Evolutionary conservation across 1,140 invertebrate genomes (phyloP).

Genomic region (Zaprionus ornatus): DNA sequence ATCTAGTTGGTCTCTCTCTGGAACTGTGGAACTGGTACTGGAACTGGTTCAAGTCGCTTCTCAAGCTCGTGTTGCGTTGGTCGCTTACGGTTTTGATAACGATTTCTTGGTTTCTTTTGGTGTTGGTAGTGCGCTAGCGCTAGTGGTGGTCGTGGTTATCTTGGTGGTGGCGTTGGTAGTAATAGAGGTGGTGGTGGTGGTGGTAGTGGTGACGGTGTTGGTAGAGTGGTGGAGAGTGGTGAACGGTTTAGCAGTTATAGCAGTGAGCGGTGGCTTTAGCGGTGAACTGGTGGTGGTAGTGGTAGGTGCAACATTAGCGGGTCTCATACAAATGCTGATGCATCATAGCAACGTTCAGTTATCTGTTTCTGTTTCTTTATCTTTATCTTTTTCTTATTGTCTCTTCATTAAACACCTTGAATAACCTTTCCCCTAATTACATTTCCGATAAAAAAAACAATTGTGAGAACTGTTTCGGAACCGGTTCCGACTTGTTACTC

Average conservation of each 20-base stretch:
- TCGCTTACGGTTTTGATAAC: slow-evolving; percentile 33
- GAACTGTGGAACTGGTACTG: slow-evolving; percentile 22
- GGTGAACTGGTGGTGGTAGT: slow-evolving; percentile 43
- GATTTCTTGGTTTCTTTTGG: slow-evolving; percentile 37
- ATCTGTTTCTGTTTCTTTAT: not conserved
- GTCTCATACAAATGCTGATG: slow-evolving; percentile 8
- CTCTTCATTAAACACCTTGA: not conserved
- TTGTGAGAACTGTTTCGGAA: not conserved
- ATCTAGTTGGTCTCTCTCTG: slow-evolving; percentile 18
- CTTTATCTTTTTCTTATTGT: not conserved
- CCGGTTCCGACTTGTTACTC: not conserved
- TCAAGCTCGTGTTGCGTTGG: slow-evolving; percentile 21
- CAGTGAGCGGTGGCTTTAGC: slow-evolving; percentile 55
- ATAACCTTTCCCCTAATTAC: not conserved
- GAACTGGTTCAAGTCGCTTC: slow-evolving; percentile 17
- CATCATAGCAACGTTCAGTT: not conserved
- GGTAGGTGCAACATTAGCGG: slow-evolving; percentile 45
- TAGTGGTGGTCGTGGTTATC: slow-evolving; percentile 26
- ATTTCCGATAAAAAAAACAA: not conserved
- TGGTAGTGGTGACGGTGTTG: slow-evolving; percentile 37
- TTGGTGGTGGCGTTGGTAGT: slow-evolving; percentile 29
- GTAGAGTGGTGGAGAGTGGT: slow-evolving; percentile 29
- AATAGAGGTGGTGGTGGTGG: slow-evolving; percentile 8
- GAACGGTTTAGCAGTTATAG: slow-evolving; percentile 5
- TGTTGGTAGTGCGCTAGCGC: slow-evolving; percentile 32